A percentile compares a stretch with the other conserved stretches of the same genome.
phyloP scores from a whole-genome alignment of 2,113 vertebrate genomes.

The Cettia cetti region DNA sequence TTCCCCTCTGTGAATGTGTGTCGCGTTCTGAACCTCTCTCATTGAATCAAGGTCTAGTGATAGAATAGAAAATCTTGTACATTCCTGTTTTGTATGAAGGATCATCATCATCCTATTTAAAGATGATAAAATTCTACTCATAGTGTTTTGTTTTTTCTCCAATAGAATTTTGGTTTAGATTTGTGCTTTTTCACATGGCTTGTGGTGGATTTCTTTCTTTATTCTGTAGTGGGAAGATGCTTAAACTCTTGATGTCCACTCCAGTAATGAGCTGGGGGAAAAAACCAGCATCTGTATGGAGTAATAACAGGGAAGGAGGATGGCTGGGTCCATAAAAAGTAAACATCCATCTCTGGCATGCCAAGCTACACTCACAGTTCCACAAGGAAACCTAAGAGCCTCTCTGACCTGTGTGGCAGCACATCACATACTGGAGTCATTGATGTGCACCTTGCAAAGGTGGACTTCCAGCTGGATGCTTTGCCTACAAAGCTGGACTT shows the following conservation, averaged over 20 bases:
- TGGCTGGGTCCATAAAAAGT: background rate
- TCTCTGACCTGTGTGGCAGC: background rate
- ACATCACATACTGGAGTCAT: background rate
- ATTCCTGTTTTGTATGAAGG: background rate
- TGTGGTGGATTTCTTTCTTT: background rate
- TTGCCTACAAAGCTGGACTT: background rate
- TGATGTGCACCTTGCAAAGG: background rate
- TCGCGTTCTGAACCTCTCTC: background rate
- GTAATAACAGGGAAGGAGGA: background rate
- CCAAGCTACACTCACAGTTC: background rate
- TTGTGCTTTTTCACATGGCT: background rate
- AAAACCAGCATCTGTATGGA: background rate
- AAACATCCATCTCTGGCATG: background rate
- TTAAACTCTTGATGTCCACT: background rate
- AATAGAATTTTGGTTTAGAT: background rate
- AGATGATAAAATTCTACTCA: background rate
- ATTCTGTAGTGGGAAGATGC: background rate
- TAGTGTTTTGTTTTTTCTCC: background rate
- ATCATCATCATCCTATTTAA: background rate
- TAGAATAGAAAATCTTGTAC: background rate
- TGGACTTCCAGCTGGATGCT: background rate
- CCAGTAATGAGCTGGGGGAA: background rate
- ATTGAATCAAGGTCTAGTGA: fast-evolving
- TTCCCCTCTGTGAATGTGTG: background rate
- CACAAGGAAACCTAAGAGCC: fast-evolving